A percentile compares a stretch with the other conserved stretches of the same genome.
phyloP scores from a whole-genome alignment of 2,888 invertebrate genomes.

The Synanthedon vespiformis region DNA sequence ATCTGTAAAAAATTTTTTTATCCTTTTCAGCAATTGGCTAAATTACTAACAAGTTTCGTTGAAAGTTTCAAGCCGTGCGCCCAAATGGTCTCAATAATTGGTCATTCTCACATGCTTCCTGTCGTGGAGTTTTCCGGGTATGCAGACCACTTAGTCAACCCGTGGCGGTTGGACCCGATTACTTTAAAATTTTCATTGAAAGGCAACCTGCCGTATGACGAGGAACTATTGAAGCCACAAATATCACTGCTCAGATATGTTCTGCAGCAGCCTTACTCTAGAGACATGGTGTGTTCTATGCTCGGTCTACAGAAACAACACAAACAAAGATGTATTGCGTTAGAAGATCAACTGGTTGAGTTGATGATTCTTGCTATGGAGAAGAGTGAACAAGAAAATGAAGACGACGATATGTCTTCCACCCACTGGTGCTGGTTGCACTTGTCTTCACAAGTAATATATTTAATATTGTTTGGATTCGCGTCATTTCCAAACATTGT shows the following conservation, averaged over 20 bases:
- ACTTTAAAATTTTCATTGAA: conserved; percentile 76
- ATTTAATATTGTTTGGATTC: conserved; percentile 94
- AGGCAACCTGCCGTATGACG: conserved; percentile 87
- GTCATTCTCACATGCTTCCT: conserved; percentile 90
- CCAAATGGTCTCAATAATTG: conserved; percentile 95
- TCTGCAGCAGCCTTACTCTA: conserved; percentile 92
- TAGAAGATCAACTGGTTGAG: conserved; percentile 94
- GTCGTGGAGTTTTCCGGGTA: conserved; percentile 94
- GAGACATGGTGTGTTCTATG: conserved; percentile 97
- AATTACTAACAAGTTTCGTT: conserved; percentile 87
- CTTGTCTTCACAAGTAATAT: conserved; percentile 93
- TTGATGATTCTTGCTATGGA: conserved; percentile 93
- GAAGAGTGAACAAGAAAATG: conserved; percentile 79
- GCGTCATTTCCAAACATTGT: conserved; percentile 95
- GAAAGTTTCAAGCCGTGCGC: conserved; percentile 94
- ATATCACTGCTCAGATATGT: conserved; percentile 89
- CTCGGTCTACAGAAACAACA: conserved; percentile 93
- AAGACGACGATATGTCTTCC: conserved; percentile 72
- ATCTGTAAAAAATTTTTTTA: not conserved
- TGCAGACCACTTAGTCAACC: conserved; percentile 89
- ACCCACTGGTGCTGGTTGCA: conserved; percentile 93
- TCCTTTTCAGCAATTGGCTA: conserved; percentile 80
- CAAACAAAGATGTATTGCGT: conserved; percentile 86
- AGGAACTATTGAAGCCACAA: conserved; percentile 89
- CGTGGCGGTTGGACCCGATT: conserved; percentile 92